Evolutionary conservation across 2,113 vertebrate genomes (phyloP).

Genomic region (Oreotrochilus melanogaster): DNA sequence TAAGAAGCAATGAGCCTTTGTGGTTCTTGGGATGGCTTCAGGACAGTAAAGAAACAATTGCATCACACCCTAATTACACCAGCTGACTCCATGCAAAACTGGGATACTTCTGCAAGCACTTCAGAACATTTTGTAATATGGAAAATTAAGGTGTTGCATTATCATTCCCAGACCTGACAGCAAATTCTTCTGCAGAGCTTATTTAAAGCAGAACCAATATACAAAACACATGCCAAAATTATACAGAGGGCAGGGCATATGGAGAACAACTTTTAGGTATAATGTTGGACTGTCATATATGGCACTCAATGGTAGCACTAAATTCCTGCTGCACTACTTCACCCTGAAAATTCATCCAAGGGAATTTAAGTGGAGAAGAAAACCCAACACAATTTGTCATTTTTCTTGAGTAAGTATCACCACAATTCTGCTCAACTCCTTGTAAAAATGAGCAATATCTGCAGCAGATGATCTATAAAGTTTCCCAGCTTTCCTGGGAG

Average conservation of each 20-base stretch:
- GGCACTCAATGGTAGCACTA: not conserved
- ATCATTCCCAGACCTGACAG: not conserved
- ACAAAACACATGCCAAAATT: not conserved
- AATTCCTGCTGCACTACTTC: not conserved
- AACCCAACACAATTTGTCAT: not conserved
- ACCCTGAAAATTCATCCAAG: not conserved
- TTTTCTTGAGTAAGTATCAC: not conserved
- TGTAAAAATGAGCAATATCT: not conserved
- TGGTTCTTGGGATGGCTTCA: slow-evolving; percentile 1
- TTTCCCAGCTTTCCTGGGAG: not conserved
- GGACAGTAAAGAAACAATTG: slow-evolving; percentile 37
- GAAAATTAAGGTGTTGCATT: slow-evolving; percentile 45
- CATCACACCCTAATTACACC: slow-evolving; percentile 10
- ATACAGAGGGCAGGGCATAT: not conserved
- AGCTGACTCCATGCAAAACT: not conserved
- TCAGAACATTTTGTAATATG: slow-evolving; percentile 18
- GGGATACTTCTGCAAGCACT: slow-evolving; percentile 6
- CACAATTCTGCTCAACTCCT: not conserved
- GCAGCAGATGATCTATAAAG: not conserved
- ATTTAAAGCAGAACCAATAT: not conserved
- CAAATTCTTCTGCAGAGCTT: not conserved
- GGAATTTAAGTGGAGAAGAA: not conserved
- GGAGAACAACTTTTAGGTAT: not conserved
- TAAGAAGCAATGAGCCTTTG: not conserved
- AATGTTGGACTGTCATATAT: not conserved